phyloP scores from a whole-genome alignment of 2,797 vertebrate species.

The Gallirallus australis region DNA sequence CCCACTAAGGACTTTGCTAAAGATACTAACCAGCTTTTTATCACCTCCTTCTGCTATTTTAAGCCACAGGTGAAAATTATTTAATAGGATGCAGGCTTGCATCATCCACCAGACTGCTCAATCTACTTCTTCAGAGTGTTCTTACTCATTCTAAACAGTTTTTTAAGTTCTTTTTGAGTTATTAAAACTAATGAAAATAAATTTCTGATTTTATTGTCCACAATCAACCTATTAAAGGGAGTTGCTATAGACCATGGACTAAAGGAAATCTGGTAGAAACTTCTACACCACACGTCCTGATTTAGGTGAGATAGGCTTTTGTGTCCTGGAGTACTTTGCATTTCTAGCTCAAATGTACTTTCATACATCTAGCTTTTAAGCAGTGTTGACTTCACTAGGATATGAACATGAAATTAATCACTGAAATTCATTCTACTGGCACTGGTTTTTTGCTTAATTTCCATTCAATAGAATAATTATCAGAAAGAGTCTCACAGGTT shows the following conservation, averaged over 20 bases:
- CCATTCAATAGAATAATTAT: not conserved
- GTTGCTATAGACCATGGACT: not conserved
- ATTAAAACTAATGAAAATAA: not conserved
- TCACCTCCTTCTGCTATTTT: not conserved
- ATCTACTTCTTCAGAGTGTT: not conserved
- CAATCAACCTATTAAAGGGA: not conserved
- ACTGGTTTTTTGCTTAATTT: not conserved
- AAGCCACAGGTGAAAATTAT: constrained; percentile 2
- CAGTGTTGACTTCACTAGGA: not conserved
- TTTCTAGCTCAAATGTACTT: not conserved
- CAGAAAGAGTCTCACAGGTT: not conserved
- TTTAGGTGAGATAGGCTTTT: not conserved
- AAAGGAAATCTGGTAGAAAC: not conserved
- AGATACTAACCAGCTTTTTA: not conserved
- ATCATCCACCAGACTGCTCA: not conserved
- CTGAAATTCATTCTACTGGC: not conserved
- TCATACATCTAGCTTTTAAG: not conserved
- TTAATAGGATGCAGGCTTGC: not conserved
- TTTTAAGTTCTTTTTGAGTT: not conserved
- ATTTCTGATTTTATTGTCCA: not conserved
- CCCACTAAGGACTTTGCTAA: not conserved
- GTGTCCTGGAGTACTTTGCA: not conserved
- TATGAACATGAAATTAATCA: not conserved
- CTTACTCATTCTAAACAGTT: not conserved
- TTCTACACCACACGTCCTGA: not conserved